These are phyloP conservation scores for Clarias pachynema DNA, from an alignment of 2,797 vertebrate species.

Conservation along the genomic window DNA sequence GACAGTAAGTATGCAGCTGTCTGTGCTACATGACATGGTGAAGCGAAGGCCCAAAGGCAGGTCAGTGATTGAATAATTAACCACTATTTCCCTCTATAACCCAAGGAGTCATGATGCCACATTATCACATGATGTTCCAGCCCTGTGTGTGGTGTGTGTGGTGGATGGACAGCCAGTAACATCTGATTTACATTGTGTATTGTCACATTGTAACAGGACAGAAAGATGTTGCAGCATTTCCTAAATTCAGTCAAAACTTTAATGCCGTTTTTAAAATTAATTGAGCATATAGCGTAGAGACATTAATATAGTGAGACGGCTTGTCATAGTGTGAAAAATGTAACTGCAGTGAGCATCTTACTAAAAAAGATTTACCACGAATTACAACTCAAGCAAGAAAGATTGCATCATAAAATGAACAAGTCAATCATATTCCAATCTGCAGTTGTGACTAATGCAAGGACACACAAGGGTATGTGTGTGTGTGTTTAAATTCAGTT, in stretches of 20 bases:
- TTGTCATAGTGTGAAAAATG: background rate
- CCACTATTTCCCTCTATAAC: conserved; percentile 20
- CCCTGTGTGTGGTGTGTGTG: conserved; percentile 11
- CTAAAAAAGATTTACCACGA: background rate
- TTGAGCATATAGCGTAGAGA: background rate
- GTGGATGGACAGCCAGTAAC: background rate
- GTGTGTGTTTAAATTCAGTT: background rate
- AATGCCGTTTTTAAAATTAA: background rate
- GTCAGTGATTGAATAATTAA: conserved; percentile 19
- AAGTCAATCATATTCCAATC: background rate
- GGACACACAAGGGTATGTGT: background rate
- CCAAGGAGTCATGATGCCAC: conserved; percentile 9
- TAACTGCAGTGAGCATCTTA: background rate
- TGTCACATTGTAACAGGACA: background rate
- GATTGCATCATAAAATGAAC: background rate
- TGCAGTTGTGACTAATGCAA: background rate
- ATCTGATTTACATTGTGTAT: background rate
- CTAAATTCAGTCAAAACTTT: background rate
- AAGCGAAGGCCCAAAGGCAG: background rate
- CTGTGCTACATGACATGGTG: background rate
- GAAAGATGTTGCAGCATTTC: background rate
- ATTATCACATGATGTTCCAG: conserved; percentile 33
- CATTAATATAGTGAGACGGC: background rate
- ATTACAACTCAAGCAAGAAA: background rate
- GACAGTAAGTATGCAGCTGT: background rate